Conservation (phyloP, 1,140 invertebrate species). For the Chironomus striatipennis region DNA sequence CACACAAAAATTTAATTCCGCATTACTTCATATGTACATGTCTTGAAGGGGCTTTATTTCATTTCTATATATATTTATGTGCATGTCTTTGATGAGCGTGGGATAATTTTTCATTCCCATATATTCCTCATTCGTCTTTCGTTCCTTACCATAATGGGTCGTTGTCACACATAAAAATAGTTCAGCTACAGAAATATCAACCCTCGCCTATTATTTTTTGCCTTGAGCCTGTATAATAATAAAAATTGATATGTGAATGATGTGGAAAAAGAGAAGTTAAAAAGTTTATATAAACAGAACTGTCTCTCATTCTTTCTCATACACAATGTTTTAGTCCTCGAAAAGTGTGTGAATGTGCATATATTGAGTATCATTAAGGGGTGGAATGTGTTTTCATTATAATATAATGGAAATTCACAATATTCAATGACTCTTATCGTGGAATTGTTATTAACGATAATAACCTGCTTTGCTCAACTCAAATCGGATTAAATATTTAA, state of each 20-base stretch:
- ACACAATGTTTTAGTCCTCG: no score
- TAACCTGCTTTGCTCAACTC: neutral
- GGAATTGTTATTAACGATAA: constrained; percentile 3
- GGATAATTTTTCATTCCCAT: constrained; percentile 7
- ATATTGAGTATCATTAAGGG: constrained; percentile 4
- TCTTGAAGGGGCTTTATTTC: neutral
- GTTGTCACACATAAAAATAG: neutral
- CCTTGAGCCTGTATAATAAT: neutral
- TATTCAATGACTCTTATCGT: constrained; percentile 7
- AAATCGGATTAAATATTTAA: neutral
- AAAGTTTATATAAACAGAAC: neutral
- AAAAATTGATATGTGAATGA: neutral
- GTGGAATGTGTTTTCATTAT: neutral
- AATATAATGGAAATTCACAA: neutral
- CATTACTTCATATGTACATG: neutral
- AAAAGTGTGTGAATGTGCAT: constrained; percentile 7
- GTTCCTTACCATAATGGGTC: constrained; percentile 5
- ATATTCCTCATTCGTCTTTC: neutral
- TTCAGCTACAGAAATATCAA: neutral
- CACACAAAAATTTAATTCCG: neutral
- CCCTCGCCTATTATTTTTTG: neutral
- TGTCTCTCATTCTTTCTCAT: no score
- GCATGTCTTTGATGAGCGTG: neutral
- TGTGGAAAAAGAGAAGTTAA: neutral
- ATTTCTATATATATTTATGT: neutral